Base-by-base conservation (phyloP, 2,888 invertebrate species). In the Pterobdella sp. region DNA sequence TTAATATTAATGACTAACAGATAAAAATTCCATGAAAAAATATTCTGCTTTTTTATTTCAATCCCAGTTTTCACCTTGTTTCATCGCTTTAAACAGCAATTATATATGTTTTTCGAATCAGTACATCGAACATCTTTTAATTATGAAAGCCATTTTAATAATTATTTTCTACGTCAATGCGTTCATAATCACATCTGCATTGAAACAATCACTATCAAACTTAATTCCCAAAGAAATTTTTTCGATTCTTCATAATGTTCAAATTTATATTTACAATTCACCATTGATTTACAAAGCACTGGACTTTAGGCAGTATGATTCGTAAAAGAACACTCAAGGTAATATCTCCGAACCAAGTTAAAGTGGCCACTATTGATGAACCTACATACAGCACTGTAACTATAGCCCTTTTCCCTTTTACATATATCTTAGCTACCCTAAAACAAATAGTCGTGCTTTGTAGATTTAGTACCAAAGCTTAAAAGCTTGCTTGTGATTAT, bases 341-440 rank as follows among this genome's bases (percentile, higher is more conserved):
- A 1, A 63, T 71, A 22, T 56, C 56, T n/a, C 60, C 71, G n/a
- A 60, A 35, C 34, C 71, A 71, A 34, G 71, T 71, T n/a, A 71
- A 71, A 63, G 60, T 71, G 63, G 71, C 60, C 37, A 71, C 71
- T 18, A n/a, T 71, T 22, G 71, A 71, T 1, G 71, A 71, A 26
- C 32, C 71, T 29, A 26, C 34, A n/a, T 71, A 63, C 52, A 71
- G 63, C 71, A 71, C 71, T 63, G 71, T 71, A 68, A 68, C 35
- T 37, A 35, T 37, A 37, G 36, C 26, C n/a, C n/a, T n/a, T n/a
- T n/a, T n/a, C n/a, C n/a, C n/a, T n/a, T n/a, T n/a, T n/a, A n/a
- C n/a, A n/a, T n/a, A n/a, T n/a, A n/a, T n/a, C n/a, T n/a, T n/a
- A n/a, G n/a, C n/a, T n/a, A n/a, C n/a, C n/a, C n/a, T n/a, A n/a